Conservation (phyloP, 2,888 invertebrate genomes). For the Carabus problematicus region DNA sequence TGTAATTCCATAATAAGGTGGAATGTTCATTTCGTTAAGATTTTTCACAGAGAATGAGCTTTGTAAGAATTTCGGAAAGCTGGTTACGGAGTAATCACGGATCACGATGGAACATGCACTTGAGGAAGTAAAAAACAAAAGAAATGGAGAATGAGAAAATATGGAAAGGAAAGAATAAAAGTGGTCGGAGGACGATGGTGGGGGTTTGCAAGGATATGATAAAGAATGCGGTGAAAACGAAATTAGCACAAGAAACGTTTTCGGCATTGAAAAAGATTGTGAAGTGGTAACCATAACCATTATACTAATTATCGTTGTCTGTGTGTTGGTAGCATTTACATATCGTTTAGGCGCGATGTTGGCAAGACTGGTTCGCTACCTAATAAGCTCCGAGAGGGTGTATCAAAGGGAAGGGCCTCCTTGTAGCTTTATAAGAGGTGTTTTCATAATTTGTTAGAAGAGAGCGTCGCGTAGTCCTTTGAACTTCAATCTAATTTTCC, state of each 20-base stretch:
- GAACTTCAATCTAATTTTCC: slow-evolving; percentile 60
- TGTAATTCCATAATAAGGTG: no score
- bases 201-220: not conserved
- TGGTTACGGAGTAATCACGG: no score
- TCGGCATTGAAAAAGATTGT: slow-evolving; percentile 49
- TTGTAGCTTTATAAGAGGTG: slow-evolving; percentile 52
- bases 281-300: slow-evolving; percentile 60
- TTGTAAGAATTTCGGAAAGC: no score
- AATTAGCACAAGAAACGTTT: slow-evolving; percentile 27
- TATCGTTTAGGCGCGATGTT: slow-evolving; percentile 50
- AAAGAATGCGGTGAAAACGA: slow-evolving; percentile 20
- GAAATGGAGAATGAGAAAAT: no score
- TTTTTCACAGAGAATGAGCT: no score
- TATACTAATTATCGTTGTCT: slow-evolving; percentile 61
- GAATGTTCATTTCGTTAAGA: no score
- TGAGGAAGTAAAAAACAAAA: no score
- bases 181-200: no score
- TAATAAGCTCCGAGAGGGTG: slow-evolving; percentile 36
- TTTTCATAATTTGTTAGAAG: slow-evolving; percentile 57
- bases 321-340: slow-evolving; percentile 53
- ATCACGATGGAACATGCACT: no score
- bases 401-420: slow-evolving; percentile 34
- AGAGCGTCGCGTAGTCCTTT: slow-evolving; percentile 54
- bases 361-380: slow-evolving; percentile 21
- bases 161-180: not conserved